Base-by-base conservation (phyloP, 2,797 vertebrate species). In the Limnodromus scolopaceus region DNA sequence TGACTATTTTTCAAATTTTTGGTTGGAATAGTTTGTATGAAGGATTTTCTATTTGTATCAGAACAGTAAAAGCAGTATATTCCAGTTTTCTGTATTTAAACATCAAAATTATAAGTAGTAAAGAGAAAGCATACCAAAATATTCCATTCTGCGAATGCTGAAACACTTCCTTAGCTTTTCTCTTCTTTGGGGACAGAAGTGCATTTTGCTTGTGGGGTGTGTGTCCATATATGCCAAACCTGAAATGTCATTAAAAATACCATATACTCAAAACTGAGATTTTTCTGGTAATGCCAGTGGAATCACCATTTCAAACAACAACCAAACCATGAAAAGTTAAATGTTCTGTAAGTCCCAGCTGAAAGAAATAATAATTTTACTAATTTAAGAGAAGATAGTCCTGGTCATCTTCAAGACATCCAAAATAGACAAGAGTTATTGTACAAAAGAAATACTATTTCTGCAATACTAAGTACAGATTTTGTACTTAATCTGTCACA, bases 201-300 rank as follows among this genome's bases (percentile, higher is more conserved):
- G 32, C 11, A 38, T 10, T 32, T 87, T 36, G 15, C 6, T 36
- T 34, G 6, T 0, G 0, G 22, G 10, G 16, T 8, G 6, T 22
- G 28, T 12, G 64, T 20, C 19, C 23, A 5, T 17, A 38, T 6
- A 7, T 30, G 16, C 19, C 51, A 83, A 83, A 83, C 5, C 28
- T 69, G 66, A 86, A 69, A 49, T 10, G 10, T 63, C 32, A 23
- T 54, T 80, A 22, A 78, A 54, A 86, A 16, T 39, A 39, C 10
- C 9, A 16, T 13, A 22, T 36, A 32, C 2, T 38, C 43, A 85
- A 57, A 81, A 10, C 23, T 13, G 34, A 78, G 51, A 49, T 39
- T 64, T 85, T 69, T 13, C 24, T 74, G 25, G 17, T 39, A 69
- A 54, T 30, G 28, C 14, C 55, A 64, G 41, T 36, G 32, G 39